Base-by-base conservation (phyloP, 2,888 invertebrate genomes). In the Caenorhabditis imperialis region DNA sequence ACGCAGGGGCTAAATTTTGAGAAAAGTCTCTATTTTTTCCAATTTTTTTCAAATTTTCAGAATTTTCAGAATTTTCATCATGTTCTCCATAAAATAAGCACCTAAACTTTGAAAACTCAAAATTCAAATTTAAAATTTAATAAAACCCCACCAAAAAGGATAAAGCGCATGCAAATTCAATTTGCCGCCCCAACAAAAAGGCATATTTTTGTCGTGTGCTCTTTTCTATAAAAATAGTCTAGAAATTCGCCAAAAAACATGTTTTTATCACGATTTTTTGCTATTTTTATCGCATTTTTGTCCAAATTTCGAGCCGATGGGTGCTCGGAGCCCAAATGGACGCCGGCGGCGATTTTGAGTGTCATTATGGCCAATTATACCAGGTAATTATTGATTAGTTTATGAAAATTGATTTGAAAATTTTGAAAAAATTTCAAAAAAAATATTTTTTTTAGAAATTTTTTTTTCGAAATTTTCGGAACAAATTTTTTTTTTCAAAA, bases 341-440 rank as follows among this genome's bases (percentile, higher is more conserved):
- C 72, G 14, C 63, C 72, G 3, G 63, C 63, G 0, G 57, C 50
- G 10, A 72, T 72, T 47, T 23, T 72, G 20, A 54, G 65, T 53
- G 63, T 72, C 6, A 72, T 72, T 30, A 72, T 72, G 72, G 48
- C 47, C 6, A 72, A 72, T 42, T 72, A 72, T 42, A 35, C 72
- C 6, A 55, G 71, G 70, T 70, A 30, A 37, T n/a, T n/a, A n/a
- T n/a, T n/a, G n/a, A n/a, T n/a, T n/a, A n/a, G n/a, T n/a, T n/a
- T n/a, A n/a, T n/a, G n/a, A n/a, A n/a, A n/a, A n/a, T n/a, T n/a
- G n/a, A n/a, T n/a, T n/a, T n/a, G n/a, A n/a, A n/a, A n/a, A n/a
- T n/a, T n/a, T n/a, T n/a, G n/a, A n/a, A n/a, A n/a, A n/a, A n/a
- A n/a, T n/a, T n/a, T n/a, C n/a, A n/a, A n/a, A n/a, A n/a, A n/a